Percentiles rank a stretch among this genome's conserved stretches.
Evolutionary conservation across 2,888 invertebrate genomes (phyloP).

Genomic region (Salpingus planirostris): DNA sequence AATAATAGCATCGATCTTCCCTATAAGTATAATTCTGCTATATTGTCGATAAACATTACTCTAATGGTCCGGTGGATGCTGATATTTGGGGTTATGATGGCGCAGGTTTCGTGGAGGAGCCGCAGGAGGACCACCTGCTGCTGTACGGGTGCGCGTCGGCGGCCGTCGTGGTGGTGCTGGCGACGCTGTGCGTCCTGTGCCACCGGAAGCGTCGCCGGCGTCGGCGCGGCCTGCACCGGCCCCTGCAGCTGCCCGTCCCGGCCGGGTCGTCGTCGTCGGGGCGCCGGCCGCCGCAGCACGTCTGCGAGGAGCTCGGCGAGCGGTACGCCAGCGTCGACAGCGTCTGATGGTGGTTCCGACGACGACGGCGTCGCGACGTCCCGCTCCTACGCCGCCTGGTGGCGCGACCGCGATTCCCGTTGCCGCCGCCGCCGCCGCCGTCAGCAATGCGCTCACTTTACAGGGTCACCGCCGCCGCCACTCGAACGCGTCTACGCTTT

Average conservation of each 20-base stretch:
- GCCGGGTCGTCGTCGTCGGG: slow-evolving; percentile 35
- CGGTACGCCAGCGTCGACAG: slow-evolving; percentile 49
- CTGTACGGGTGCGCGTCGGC: slow-evolving; percentile 37
- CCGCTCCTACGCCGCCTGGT: too few relatives aligned
- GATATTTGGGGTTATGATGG: slow-evolving; percentile 28
- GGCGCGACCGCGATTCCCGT: too few relatives aligned
- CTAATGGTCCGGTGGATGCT: background rate
- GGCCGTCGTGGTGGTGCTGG: slow-evolving; percentile 42
- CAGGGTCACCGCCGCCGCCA: too few relatives aligned
- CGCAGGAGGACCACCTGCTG: slow-evolving; percentile 33
- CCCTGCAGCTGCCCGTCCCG: slow-evolving; percentile 35
- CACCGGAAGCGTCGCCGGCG: slow-evolving; percentile 45
- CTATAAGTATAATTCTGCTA: too few relatives aligned
- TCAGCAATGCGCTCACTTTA: slow-evolving; percentile 33
- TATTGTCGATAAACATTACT: too few relatives aligned
- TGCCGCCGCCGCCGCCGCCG: slow-evolving; percentile 25
- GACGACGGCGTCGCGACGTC: too few relatives aligned
- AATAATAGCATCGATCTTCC: too few relatives aligned
- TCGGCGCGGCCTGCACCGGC: slow-evolving; percentile 43
- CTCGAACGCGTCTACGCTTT: slow-evolving; percentile 17
- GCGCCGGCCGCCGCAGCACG: slow-evolving; percentile 42
- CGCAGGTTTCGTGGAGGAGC: slow-evolving; percentile 36
- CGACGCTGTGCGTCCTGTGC: slow-evolving; percentile 45
- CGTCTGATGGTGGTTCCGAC: slow-evolving; percentile 44
- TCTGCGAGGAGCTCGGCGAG: slow-evolving; percentile 49